phyloP scores from a whole-genome alignment of 2,888 invertebrate species.

The Pelosia muscerda region DNA sequence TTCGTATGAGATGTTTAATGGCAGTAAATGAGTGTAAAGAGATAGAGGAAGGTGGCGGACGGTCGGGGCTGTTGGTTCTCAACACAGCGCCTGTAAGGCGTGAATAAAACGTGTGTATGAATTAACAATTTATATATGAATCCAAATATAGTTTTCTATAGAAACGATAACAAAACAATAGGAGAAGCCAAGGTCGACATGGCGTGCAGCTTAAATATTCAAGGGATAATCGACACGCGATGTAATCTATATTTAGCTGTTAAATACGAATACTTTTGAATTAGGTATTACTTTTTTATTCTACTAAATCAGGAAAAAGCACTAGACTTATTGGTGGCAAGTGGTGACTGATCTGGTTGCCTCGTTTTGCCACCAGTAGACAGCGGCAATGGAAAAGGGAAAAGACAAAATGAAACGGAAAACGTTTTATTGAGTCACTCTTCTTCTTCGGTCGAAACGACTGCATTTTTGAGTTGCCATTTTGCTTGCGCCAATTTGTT shows the following conservation, averaged over 20 bases:
- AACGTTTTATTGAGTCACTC: too few species aligned
- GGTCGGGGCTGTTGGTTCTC: not conserved
- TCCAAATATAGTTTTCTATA: conserved; percentile 42
- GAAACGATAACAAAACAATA: conserved; percentile 36
- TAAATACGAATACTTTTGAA: conserved; percentile 15
- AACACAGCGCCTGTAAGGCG: not conserved
- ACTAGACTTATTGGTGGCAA: not conserved
- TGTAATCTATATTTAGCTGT: conserved; percentile 38
- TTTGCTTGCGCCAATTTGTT: too few species aligned
- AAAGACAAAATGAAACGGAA: too few species aligned
- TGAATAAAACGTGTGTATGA: not conserved
- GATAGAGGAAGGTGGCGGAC: not conserved
- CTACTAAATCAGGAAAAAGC: not conserved
- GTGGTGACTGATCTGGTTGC: not conserved
- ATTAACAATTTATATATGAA: not conserved
- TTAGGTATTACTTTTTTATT: conserved; percentile 3
- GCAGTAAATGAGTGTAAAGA: not conserved
- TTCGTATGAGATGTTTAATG: not conserved
- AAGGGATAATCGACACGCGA: conserved; percentile 38
- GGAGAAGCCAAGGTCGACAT: conserved; percentile 35
- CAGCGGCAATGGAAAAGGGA: not conserved
- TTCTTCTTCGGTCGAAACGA: too few species aligned
- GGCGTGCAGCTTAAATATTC: conserved; percentile 45
- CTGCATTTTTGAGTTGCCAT: too few species aligned
- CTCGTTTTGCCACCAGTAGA: too few species aligned